A percentile compares a stretch with the other conserved stretches of the same genome.
Evolutionary conservation across 2,113 vertebrate genomes (phyloP).

Genomic region (Xenopus tropicalis): UCB_Xtro_10.0 CM004450.2:90187501-90188000

Average conservation of each 20-base stretch:
- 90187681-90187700: constrained; percentile 85
- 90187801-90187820: constrained; percentile 80
- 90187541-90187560: constrained; percentile 79
- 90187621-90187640: constrained; percentile 94
- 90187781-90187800: constrained; percentile 71
- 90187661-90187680: constrained; percentile 78
- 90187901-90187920: constrained; percentile 49
- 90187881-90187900: constrained; percentile 48
- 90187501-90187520: constrained; percentile 97
- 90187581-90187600: constrained; percentile 98
- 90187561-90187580: constrained; percentile 98
- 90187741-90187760: constrained; percentile 91
- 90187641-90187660: constrained; percentile 99
- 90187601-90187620: constrained; percentile 97
- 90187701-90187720: constrained; percentile 93
- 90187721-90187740: constrained; percentile 89
- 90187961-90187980: constrained; percentile 73
- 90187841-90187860: constrained; percentile 64
- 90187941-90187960: constrained; percentile 52
- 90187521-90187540: constrained; percentile 99
- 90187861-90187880: constrained; percentile 65
- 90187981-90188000: constrained; percentile 82
- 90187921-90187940: constrained; percentile 53
- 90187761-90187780: constrained; percentile 90
- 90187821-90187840: constrained; percentile 72